phyloP scores from a whole-genome alignment of 2,888 invertebrate species.

The Athrips mouffetella region DNA sequence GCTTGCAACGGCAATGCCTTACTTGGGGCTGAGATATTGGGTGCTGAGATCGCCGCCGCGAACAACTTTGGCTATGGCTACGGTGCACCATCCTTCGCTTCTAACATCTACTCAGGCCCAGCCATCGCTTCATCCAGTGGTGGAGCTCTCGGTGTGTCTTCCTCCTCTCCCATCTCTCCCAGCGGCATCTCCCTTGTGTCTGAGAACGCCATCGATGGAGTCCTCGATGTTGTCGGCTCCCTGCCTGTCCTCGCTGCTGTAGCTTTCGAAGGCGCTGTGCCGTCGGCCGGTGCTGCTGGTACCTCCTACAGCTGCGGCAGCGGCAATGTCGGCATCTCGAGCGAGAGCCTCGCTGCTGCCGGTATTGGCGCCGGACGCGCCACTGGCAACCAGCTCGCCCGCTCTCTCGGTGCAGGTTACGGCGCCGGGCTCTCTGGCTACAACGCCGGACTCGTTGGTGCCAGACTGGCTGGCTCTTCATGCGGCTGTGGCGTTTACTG shows the following conservation, averaged over 20 bases:
- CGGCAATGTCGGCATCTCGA: constrained; percentile 25
- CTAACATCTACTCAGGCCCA: background rate
- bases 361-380: background rate
- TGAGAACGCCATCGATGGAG: constrained; percentile 35
- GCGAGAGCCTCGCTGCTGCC: constrained; percentile 7
- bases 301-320: constrained; percentile 32
- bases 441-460: background rate
- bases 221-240: constrained; percentile 28
- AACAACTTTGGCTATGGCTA: background rate
- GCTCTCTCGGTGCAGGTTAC: too few relatives aligned
- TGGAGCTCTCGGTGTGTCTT: constrained; percentile 19
- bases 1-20: too few relatives aligned
- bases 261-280: constrained; percentile 28
- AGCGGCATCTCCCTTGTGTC: constrained; percentile 31
- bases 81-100: background rate
- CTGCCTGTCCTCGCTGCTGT: constrained; percentile 32
- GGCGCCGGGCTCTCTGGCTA: background rate
- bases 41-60: background rate
- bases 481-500: background rate
- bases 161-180: constrained; percentile 28
- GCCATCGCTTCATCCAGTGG: constrained; percentile 7
- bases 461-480: background rate
- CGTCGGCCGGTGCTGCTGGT: constrained; percentile 25
- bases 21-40: too few relatives aligned
- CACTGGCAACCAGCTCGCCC: background rate